phyloP scores from a whole-genome alignment of 37 sponge, comb jelly and placozoan genomes.

The Halisarca cf. caerulea region DNA sequence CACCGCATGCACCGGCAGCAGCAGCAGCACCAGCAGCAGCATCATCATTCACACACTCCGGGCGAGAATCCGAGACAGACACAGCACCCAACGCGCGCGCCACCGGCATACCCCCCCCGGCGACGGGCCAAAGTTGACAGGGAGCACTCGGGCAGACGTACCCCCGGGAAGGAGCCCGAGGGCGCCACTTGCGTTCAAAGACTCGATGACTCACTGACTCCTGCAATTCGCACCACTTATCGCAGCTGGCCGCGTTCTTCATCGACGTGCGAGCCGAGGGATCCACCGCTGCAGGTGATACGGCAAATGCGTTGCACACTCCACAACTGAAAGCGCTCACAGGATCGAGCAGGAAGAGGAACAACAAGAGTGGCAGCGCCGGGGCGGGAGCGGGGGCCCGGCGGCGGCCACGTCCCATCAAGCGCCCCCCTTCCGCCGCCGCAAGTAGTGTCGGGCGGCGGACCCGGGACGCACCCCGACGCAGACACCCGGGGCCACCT shows the following conservation, averaged over 20 bases:
- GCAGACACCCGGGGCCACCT: slow-evolving; percentile 35
- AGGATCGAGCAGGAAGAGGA: neutral
- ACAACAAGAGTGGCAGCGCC: slow-evolving; percentile 14
- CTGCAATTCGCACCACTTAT: slow-evolving; percentile 92
- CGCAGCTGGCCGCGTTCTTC: slow-evolving; percentile 85
- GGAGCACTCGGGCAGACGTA: slow-evolving; percentile 72
- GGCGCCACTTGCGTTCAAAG: slow-evolving; percentile 89
- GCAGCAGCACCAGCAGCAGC: too few relatives aligned
- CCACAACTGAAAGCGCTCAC: too few relatives aligned
- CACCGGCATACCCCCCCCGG: neutral
- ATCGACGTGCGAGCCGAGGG: slow-evolving; percentile 87
- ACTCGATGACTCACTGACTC: slow-evolving; percentile 91
- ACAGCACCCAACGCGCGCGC: neutral
- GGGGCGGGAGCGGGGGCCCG: slow-evolving; percentile 40
- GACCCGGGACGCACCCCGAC: too few relatives aligned
- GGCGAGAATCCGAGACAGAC: neutral
- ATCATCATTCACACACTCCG: neutral
- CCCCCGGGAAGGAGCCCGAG: slow-evolving; percentile 27
- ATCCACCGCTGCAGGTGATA: slow-evolving; percentile 82
- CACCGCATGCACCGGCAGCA: too few relatives aligned
- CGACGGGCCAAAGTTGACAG: neutral
- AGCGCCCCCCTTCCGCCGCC: too few relatives aligned
- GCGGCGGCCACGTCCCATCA: slow-evolving; percentile 12
- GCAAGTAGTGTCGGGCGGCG: too few relatives aligned
- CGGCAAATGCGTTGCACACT: neutral